Conservation (phyloP, 1,140 invertebrate genomes). For the Babylonia areolata region DNA sequence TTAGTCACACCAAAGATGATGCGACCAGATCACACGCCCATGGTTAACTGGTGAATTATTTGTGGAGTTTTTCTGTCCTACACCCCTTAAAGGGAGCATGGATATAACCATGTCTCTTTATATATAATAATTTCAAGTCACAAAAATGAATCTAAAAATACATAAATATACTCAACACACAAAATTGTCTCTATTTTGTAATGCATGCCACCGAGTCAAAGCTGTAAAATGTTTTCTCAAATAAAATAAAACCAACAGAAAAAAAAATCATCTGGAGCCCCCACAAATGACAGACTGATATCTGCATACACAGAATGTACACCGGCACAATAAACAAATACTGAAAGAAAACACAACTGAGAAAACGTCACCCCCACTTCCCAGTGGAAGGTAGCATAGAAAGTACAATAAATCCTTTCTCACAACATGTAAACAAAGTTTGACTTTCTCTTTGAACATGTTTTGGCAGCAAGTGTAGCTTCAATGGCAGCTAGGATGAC, state of each 20-base stretch:
- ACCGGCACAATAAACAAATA: too few species aligned
- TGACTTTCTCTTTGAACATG: background rate
- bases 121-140: too few species aligned
- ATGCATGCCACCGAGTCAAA: background rate
- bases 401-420: background rate
- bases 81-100: too few species aligned
- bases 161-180: too few species aligned
- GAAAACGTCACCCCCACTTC: background rate
- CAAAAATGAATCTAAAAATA: too few species aligned
- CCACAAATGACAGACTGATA: background rate
- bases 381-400: background rate
- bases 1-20: too few species aligned
- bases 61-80: too few species aligned
- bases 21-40: too few species aligned
- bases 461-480: constrained; percentile 2
- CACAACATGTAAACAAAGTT: background rate
- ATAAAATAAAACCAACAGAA: background rate
- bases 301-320: background rate
- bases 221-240: too few species aligned
- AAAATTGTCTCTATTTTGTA: too few species aligned
- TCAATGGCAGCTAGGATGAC: constrained; percentile 6
- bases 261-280: background rate
- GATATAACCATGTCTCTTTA: too few species aligned
- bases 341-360: background rate
- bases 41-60: too few species aligned